Evolutionary conservation across 2,888 invertebrate species (phyloP), one percentile per base, ranked within the genome.

Genomic region (Hemicrepidius hirtus): DNA sequence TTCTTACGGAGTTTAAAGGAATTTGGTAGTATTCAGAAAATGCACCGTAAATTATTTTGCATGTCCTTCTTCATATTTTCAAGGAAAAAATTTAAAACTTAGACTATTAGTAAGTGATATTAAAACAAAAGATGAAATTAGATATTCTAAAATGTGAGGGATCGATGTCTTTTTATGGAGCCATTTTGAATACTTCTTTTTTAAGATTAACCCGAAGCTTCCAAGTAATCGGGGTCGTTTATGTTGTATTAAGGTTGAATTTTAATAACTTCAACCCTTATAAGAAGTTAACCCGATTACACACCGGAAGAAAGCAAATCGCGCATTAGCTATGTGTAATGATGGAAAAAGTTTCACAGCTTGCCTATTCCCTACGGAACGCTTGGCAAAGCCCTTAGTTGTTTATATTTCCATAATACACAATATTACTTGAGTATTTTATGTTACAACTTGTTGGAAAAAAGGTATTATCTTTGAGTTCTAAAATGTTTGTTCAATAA

Each of bases 21-120:
- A 68, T 68, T 63, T 62, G 12, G 35, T 62, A 62, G 62, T 68
- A 63, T 68, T 68, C 53, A 18, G 49, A 68, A 62, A 68, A 68
- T 41, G 60, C 32, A 60, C 57, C 59, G 16, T 35, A 21, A 68
- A 57, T 49, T 64, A 37, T 49, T 20, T 24, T 35, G 13, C 18
- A 35, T 6, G 16, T 16, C 35, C 12, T 37, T 60, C 20, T 37
- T 18, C 6, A 28, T 28, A 53, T 46, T 20, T 9, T 1, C 3
- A 18, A 18, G 16, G 3, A 6, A 53, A 53, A 53, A 28, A 28
- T 28, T 53, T 24, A 28, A 24, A 20, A 16, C 49, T 46, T 18
- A 46, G n/a, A 12, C 0, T 18, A 21, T 20, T 20, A 2, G 7
- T 3, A 12, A 21, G n/a, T 12, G 5, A 28, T 53, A 53, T 12